Conservation (phyloP, 23 tunicate genomes). For the Phallusia fumigata region DNA sequence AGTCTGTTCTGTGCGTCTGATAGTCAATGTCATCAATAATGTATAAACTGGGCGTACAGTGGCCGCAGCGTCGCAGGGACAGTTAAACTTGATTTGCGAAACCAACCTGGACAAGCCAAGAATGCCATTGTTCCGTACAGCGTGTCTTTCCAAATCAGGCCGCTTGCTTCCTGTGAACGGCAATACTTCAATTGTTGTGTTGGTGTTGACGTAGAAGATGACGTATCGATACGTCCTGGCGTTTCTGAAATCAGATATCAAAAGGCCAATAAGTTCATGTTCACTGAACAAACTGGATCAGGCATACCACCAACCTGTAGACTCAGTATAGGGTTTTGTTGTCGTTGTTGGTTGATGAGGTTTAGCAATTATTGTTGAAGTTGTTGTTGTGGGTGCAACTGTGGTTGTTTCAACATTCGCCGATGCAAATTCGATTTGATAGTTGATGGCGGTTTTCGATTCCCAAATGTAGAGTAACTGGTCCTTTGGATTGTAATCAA, state of each 20-base stretch:
- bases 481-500: slow-evolving; percentile 83
- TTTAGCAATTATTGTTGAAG: slow-evolving; percentile 27
- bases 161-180: slow-evolving; percentile 39
- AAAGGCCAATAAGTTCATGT: background rate
- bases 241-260: background rate
- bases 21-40: slow-evolving; percentile 15
- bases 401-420: background rate
- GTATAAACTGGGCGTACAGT: background rate
- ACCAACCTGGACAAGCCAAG: slow-evolving; percentile 71
- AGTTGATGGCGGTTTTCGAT: slow-evolving; percentile 39
- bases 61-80: background rate
- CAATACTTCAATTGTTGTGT: slow-evolving; percentile 27
- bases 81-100: slow-evolving; percentile 7
- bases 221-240: background rate
- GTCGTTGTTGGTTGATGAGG: slow-evolving; percentile 38
- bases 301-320: background rate
- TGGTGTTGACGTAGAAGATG: background rate
- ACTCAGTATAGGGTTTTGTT: slow-evolving; percentile 8
- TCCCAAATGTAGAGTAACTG: slow-evolving; percentile 82
- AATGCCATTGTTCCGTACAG: slow-evolving; percentile 29
- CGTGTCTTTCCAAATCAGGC: slow-evolving; percentile 65
- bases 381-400: slow-evolving; percentile 38
- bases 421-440: slow-evolving; percentile 64
- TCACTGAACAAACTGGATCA: background rate
- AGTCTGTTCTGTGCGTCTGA: background rate